Evolutionary conservation across 2,888 invertebrate species (phyloP).

Genomic region (Drosophila nr. fundita): DNA sequence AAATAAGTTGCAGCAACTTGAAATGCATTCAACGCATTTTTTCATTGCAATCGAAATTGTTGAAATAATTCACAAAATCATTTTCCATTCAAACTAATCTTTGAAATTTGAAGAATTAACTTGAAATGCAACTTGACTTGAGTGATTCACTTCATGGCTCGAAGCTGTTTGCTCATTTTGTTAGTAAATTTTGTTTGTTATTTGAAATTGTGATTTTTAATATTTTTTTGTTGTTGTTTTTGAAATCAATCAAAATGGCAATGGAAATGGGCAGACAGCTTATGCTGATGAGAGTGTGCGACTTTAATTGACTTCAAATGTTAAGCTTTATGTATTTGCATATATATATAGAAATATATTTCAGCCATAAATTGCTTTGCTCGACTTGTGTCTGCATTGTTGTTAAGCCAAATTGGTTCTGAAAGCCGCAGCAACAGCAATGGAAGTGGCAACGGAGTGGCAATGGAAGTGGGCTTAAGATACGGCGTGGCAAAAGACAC

Average conservation of each 20-base stretch:
- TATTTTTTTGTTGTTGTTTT: slow-evolving; percentile 32
- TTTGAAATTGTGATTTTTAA: slow-evolving; percentile 43
- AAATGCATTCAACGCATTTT: neutral
- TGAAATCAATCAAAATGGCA: slow-evolving; percentile 49
- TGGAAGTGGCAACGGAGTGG: neutral
- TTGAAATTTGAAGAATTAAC: neutral
- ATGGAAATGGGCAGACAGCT: slow-evolving; percentile 21
- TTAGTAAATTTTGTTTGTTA: neutral
- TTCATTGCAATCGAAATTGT: neutral
- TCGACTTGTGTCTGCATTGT: slow-evolving; percentile 62
- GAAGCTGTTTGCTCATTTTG: slow-evolving; percentile 21
- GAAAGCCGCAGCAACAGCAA: slow-evolving; percentile 24
- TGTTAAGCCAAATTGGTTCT: slow-evolving; percentile 77
- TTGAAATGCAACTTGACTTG: neutral
- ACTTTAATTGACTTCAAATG: slow-evolving; percentile 72
- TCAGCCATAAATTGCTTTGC: slow-evolving; percentile 62
- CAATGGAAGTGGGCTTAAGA: slow-evolving; percentile 32
- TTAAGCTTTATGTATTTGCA: neutral
- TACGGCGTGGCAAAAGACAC: slow-evolving; percentile 37
- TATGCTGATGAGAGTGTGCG: slow-evolving; percentile 51
- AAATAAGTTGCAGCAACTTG: neutral
- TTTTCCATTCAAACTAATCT: no score
- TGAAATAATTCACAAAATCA: slow-evolving; percentile 4
- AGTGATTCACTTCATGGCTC: neutral
- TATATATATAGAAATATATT: slow-evolving; percentile 22